phyloP scores from a whole-genome alignment of 2,888 invertebrate genomes.

The Dexiosoma caninum region DNA sequence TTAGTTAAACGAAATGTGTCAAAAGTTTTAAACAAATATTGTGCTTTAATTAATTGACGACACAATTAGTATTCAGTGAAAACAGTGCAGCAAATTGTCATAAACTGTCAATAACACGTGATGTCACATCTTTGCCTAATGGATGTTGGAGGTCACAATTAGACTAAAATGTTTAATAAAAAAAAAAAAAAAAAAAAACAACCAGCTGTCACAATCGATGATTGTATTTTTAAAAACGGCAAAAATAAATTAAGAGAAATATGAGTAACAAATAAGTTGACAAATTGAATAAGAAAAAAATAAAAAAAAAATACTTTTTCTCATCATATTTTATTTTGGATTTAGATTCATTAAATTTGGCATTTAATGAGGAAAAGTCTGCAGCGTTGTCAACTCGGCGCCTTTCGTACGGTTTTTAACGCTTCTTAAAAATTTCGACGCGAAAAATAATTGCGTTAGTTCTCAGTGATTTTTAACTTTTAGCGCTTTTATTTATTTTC shows the following conservation, averaged over 20 bases:
- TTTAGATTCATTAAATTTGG: no score
- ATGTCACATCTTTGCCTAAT: constrained; percentile 65
- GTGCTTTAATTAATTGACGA: constrained; percentile 54
- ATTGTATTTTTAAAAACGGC: neutral
- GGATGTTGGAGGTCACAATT: constrained; percentile 61
- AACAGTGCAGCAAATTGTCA: constrained; percentile 64
- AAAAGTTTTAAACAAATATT: constrained; percentile 30
- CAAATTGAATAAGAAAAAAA: neutral
- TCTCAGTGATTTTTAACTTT: no score
- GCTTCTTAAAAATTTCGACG: no score
- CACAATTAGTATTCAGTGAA: constrained; percentile 64
- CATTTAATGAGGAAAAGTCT: no score
- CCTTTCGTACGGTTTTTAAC: no score
- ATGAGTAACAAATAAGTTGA: neutral
- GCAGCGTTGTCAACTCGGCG: no score
- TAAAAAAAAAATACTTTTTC: no score
- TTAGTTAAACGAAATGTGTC: constrained; percentile 38
- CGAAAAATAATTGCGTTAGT: no score
- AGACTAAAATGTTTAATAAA: neutral
- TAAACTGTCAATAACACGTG: constrained; percentile 65
- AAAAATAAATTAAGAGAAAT: neutral
- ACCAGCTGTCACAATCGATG: neutral
- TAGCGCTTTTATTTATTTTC: no score
- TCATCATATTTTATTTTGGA: no score
- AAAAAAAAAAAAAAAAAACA: neutral